These are phyloP conservation scores for Daktulosphaira vitifoliae DNA, from an alignment of 1,140 invertebrate species.

Conservation along the genomic window DNA sequence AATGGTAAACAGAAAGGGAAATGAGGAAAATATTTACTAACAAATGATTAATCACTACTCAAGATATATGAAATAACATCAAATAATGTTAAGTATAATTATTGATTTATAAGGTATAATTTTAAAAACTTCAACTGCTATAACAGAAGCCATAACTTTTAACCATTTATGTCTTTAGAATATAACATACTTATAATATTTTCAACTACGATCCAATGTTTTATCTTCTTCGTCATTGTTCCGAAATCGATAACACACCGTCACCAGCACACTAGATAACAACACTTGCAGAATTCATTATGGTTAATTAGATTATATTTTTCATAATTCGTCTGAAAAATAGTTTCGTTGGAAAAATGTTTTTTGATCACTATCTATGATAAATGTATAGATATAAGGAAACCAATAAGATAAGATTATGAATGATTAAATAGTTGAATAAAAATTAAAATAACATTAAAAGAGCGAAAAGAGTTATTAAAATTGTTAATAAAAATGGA, in stretches of 20 bases:
- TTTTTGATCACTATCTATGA: neutral
- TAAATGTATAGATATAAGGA: neutral
- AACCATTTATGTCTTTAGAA: too few species aligned
- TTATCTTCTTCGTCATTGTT: conserved; percentile 24
- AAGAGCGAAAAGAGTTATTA: conserved; percentile 26
- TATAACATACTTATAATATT: neutral
- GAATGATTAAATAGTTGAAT: conserved; percentile 4
- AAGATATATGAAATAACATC: too few species aligned
- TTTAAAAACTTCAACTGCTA: too few species aligned
- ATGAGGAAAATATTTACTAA: too few species aligned
- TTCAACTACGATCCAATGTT: neutral
- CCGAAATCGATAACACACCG: neutral
- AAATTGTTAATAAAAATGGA: conserved; percentile 29
- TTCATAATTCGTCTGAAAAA: neutral
- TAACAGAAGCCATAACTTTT: too few species aligned
- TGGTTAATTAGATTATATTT: neutral
- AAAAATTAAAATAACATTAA: conserved; percentile 12
- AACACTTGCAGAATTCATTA: neutral
- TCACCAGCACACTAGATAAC: neutral
- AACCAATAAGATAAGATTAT: neutral
- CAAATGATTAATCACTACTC: too few species aligned
- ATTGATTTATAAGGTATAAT: too few species aligned
- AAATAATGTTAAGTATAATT: too few species aligned
- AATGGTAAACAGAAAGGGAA: too few species aligned
- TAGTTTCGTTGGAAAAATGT: neutral